Conservation (phyloP, 2,888 invertebrate species). For the Hyppa rectilinea region DNA sequence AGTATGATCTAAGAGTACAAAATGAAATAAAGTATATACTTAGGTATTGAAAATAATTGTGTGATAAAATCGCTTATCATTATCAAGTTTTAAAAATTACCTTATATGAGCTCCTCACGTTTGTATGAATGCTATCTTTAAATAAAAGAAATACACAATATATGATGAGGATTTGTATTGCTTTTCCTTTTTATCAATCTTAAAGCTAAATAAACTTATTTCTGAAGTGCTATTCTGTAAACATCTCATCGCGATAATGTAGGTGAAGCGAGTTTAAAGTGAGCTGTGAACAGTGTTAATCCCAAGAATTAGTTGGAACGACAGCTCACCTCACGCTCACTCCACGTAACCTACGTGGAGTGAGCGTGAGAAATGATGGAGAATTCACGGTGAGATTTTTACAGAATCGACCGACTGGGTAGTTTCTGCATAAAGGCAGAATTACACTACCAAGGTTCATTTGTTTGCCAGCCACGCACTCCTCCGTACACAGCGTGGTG, state of each 20-base stretch:
- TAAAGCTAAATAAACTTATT: no score
- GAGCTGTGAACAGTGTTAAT: no score
- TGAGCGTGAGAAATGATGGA: no score
- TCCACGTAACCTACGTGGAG: no score
- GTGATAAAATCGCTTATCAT: not conserved
- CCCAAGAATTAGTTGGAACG: no score
- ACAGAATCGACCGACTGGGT: no score
- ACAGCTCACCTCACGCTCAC: no score
- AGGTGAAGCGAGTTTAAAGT: no score
- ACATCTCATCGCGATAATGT: no score
- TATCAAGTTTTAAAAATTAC: not conserved
- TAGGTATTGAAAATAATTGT: not conserved
- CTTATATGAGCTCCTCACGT: not conserved
- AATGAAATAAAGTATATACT: not conserved
- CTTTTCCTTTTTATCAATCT: not conserved
- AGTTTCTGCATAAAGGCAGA: not conserved
- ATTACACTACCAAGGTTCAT: not conserved
- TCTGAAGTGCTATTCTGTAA: no score
- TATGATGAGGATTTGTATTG: not conserved
- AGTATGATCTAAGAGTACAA: not conserved
- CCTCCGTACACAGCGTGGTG: not conserved
- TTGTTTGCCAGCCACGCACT: not conserved
- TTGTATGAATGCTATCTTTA: not conserved
- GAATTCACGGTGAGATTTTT: no score
- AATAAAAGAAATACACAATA: constrained; percentile 19